Conservation (phyloP, 2,888 invertebrate species). For the Drosophila anomalata region DNA sequence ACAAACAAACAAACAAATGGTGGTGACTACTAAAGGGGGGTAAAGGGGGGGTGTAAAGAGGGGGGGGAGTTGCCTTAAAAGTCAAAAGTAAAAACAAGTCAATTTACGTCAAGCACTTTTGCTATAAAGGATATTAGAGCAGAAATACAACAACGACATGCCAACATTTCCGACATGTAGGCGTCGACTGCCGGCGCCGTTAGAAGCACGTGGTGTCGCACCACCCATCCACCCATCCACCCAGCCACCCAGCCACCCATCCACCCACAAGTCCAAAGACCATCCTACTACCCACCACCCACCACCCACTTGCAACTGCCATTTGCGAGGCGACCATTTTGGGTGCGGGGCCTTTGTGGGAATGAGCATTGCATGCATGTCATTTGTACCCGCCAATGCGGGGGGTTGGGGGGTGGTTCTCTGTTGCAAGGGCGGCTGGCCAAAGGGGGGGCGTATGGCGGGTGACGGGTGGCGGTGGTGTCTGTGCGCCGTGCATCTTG, state of each 20-base stretch:
- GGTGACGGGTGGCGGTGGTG: neutral
- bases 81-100: conserved; percentile 80
- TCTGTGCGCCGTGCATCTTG: conserved; percentile 45
- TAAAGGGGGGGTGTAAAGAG: neutral
- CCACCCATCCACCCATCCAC: neutral
- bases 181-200: conserved; percentile 77
- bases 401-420: conserved; percentile 7
- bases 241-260: neutral
- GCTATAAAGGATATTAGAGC: conserved; percentile 80
- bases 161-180: conserved; percentile 80
- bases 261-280: neutral
- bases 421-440: neutral
- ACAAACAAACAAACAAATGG: conserved; percentile 35
- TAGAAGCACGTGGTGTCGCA: conserved; percentile 43
- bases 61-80: conserved; percentile 68
- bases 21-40: no score
- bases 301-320: conserved; percentile 49
- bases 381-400: conserved; percentile 65
- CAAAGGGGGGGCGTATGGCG: neutral
- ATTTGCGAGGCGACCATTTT: conserved; percentile 73
- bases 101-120: conserved; percentile 80
- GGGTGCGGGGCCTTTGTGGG: conserved; percentile 40
- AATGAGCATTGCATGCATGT: conserved; percentile 76
- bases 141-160: conserved; percentile 80
- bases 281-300: neutral